Base-by-base conservation (phyloP, 2,113 vertebrate genomes). In the Microtus richardsoni region DNA sequence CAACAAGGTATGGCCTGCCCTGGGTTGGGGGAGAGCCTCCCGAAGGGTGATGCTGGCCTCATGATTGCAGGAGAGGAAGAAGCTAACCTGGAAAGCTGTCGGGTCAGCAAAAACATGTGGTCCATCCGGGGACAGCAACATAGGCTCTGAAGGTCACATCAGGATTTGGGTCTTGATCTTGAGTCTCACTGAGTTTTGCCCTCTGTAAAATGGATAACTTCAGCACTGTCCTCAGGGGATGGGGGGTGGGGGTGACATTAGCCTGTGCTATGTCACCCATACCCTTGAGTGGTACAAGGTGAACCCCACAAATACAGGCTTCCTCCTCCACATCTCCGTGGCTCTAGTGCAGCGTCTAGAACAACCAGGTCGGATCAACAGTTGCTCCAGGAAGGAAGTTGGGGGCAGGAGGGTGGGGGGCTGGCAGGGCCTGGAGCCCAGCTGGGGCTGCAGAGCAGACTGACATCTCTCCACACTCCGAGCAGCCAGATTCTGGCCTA, bases 311-410 rank as follows among this genome's bases (percentile, higher is more conserved):
- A 7, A 26, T 1, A 44, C 41, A 16, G 54, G 12, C 36, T 62
- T 82, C 75, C 74, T 73, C 28, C 41, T n/a, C 82, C 44, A 66
- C 1, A 5, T 74, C 33, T 5, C 85, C 3, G 3, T 2, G 70
- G 49, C 5, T 86, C 68, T 41, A 86, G 54, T 86, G 52, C 41
- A 9, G 52, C 7, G 58, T 64, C 62, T 12, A 54, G 52, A 17
- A 2, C 41, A 49, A 78, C 68, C 41, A 68, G 6, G 1, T 41
- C 2, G 0, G 84, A 47, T 79, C 91, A 91, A 47, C 47, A 47
- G 71, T 92, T 87, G 93, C 60, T 68, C 36, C 75, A 89, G 91
- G 96, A 97, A 93, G 94, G 93, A 96, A 96, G 89, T 47, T 28
- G 85, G 33, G 49, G 62, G 93, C 9, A 24, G 91, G 49, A 41